A percentile compares a stretch with the other conserved stretches of the same genome.
Evolutionary conservation across 2,888 invertebrate genomes (phyloP).

Genomic region (Alsophila aescularia): DNA sequence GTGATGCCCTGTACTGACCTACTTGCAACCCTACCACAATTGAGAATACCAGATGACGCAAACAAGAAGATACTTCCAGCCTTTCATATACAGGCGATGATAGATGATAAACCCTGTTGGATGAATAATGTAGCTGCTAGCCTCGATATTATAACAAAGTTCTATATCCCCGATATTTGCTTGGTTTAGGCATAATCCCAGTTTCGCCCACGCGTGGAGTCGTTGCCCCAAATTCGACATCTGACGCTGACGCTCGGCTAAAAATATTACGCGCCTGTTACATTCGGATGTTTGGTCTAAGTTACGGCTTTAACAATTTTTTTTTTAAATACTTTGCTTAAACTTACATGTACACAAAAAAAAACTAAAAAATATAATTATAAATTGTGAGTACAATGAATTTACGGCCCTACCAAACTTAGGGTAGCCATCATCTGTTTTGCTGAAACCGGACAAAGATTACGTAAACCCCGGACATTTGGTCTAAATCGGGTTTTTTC

Average conservation of each 20-base stretch:
- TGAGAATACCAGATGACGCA: background rate
- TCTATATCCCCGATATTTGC: slow-evolving; percentile 34
- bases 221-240: slow-evolving; percentile 62
- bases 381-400: too few relatives aligned
- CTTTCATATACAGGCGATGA: background rate
- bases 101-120: background rate
- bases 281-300: slow-evolving; percentile 43
- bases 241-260: slow-evolving; percentile 49
- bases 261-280: slow-evolving; percentile 61
- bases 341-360: too few relatives aligned
- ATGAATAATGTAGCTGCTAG: background rate
- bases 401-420: too few relatives aligned
- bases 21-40: background rate
- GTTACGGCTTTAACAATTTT: slow-evolving; percentile 13
- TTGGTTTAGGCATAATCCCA: slow-evolving; percentile 38
- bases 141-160: slow-evolving; percentile 20
- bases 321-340: too few relatives aligned
- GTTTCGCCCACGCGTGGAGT: slow-evolving; percentile 49
- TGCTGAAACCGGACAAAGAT: too few relatives aligned
- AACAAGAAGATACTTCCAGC: background rate
- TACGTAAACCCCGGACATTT: too few relatives aligned
- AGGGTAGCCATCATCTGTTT: too few relatives aligned
- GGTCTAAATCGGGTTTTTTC: too few relatives aligned
- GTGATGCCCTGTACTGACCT: background rate
- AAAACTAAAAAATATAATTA: too few relatives aligned